Base-by-base conservation (phyloP, 2,888 invertebrate genomes). In the Netelia fuscicornis region DNA sequence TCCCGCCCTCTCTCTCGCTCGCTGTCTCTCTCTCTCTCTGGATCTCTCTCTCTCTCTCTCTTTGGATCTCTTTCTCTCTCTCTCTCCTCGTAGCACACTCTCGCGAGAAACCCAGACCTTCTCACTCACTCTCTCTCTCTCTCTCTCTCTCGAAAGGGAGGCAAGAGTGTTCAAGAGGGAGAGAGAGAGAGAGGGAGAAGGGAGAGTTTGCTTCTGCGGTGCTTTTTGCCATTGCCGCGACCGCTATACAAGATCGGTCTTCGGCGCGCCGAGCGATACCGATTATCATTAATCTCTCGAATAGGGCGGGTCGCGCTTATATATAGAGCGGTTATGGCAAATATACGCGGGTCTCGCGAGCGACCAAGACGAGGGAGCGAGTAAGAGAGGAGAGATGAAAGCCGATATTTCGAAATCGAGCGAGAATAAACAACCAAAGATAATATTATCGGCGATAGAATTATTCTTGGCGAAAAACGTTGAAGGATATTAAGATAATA, bases 241-340 rank as follows among this genome's bases (percentile, higher is more conserved):
- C 13, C 48, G 60, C 71, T 65, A n/a, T 77, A 72, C 64, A 48
- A 82, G 62, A 74, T 74, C 71, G 71, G 58, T 42, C 58, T 72
- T 76, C 52, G 67, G 20, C 60, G 68, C 23, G 5, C 62, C 48
- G 70, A 70, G 64, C 76, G 67, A 74, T 83, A 78, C 78, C 87
- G 87, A 89, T 89, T 87, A 88, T 87, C 89, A 86, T 89, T 87
- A 87, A 89, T 89, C 83, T 80, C 80, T 82, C 67, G 25, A 37
- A 42, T 44, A n/a, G 71, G 58, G 23, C 72, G 44, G 67, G 67
- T 68, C 78, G 74, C 68, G 72, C 13, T 13, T 74, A 60, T 30
- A 30, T 54, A 42, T 23, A 62, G 17, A 74, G 42, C 77, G 37
- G 54, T 20, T 30, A 74, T 48, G 60, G 42, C 48, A 17, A 48